Evolutionary conservation across 2,888 invertebrate genomes (phyloP), one percentile per base, ranked within the genome.

Genomic region (Noctua janthina): DNA sequence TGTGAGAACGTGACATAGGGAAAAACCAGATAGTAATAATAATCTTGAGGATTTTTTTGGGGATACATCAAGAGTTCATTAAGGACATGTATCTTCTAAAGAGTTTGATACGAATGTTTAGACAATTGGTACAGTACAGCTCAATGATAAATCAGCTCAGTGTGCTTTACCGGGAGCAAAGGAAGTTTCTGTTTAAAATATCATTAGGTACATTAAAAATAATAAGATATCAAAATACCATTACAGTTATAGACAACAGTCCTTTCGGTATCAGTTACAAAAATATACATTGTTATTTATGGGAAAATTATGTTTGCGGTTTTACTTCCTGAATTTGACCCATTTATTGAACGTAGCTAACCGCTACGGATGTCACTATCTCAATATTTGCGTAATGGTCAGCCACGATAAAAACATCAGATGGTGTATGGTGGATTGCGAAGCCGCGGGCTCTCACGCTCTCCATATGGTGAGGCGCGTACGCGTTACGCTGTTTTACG

Each of bases 301-400:
- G 91, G 91, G 91, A 93, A 93, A 94, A 92, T 89, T 85, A 89
- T 86, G 86, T 93, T 95, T 95, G 96, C 94, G 96, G 96, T 95
- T 96, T 93, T 91, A 93, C 93, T 96, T 96, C 96, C 96, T 95
- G 94, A 93, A 91, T 92, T 88, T 94, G 96, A 94, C 95, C 95
- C 88, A 93, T 87, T 93, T 91, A 94, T 93, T 90, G 76, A 88
- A 88, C 87, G 83, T 88, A 87, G 87, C 79, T 91, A 91, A 92
- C 93, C 92, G 89, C 93, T 83, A 86, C 96, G 96, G 96, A 96
- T 94, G 96, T 93, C 90, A 85, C 93, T 95, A 96, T 95, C 95
- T 91, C 90, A 90, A 87, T 90, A 92, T 91, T 91, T 88, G 88
- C 86, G 88, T 87, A 91, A 91, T 88, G 92, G 91, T 90, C 91